Base-by-base conservation (phyloP, 2,888 invertebrate genomes). In the Osedax fenrisi region DNA sequence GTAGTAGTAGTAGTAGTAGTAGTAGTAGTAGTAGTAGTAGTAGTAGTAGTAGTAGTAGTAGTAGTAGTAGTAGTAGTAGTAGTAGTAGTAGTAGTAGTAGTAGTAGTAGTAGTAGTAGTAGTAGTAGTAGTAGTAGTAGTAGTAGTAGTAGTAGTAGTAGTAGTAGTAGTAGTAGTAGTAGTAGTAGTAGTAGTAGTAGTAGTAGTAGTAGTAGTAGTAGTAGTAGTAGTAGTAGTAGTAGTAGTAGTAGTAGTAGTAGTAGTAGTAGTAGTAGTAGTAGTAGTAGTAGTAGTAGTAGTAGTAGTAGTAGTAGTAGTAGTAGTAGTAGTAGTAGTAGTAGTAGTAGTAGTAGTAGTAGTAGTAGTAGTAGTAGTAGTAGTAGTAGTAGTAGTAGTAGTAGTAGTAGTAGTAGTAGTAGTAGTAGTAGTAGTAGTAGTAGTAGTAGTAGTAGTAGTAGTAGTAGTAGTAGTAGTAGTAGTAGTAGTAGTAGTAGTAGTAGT, bases 1-100 rank as follows among this genome's bases (percentile, higher is more conserved):
- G 21, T 10, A 2, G 41, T 26, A 2, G 21, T 70, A 2, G 70
- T 70, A 64, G 27, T 70, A 64, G 70, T 70, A 70, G 70, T 70
- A 70, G 70, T 70, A 70, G 70, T 70, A 70, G 70, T 70, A 70
- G 70, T 70, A 70, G 70, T 70, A 70, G 70, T 70, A 70, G 70
- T 70, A 27, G 70, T 70, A 70, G 70, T 70, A 27, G 27, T 70
- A 70, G 41, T 70, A 70, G 70, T 13, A 64, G 70, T 41, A 70
- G 27, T 61, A 70, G 70, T 13, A 70, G 70, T 13, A 70, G 70
- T 70, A 70, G 70, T 41, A 70, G 70, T 70, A 70, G 70, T 41
- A 61, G 70, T 70, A 61, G 70, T 41, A 61, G 70, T 70, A 10
- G 27, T 70, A 61, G 70, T 70, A 61, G 70, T 70, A 61, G 70